Conservation (phyloP, 2,797 vertebrate genomes). For the Ctenosaura bakeri region DNA sequence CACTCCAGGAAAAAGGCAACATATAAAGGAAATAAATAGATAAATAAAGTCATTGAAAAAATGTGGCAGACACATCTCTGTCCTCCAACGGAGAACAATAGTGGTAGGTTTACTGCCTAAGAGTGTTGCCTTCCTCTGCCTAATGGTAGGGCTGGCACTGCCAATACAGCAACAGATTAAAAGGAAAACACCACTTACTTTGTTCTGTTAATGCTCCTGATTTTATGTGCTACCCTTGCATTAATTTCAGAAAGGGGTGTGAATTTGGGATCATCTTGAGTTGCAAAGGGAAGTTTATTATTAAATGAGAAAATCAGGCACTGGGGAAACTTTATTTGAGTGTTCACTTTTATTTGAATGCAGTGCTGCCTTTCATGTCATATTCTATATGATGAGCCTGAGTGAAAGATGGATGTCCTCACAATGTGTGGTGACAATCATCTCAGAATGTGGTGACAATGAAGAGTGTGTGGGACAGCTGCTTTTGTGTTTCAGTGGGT, state of each 20-base stretch:
- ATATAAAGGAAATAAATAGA: no score
- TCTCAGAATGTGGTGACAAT: not conserved
- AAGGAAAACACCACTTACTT: not conserved
- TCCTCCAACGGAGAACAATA: not conserved
- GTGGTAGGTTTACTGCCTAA: not conserved
- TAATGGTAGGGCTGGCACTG: not conserved
- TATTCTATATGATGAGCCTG: not conserved
- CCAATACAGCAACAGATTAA: not conserved
- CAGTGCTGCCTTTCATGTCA: not conserved
- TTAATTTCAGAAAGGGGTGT: not conserved
- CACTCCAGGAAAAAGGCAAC: no score
- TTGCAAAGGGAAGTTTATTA: not conserved
- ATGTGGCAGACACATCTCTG: not conserved
- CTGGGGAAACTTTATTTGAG: not conserved
- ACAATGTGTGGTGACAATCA: not conserved
- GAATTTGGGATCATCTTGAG: not conserved
- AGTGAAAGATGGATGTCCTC: not conserved
- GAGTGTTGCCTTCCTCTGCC: not conserved
- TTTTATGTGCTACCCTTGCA: not conserved
- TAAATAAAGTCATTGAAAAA: not conserved
- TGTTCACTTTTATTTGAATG: not conserved
- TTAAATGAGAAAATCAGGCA: not conserved
- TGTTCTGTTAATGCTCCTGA: not conserved
- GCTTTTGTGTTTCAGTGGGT: not conserved
- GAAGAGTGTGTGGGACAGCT: not conserved